Base-by-base conservation (phyloP, 2,797 vertebrate genomes). In the Sciurus vulgaris region DNA sequence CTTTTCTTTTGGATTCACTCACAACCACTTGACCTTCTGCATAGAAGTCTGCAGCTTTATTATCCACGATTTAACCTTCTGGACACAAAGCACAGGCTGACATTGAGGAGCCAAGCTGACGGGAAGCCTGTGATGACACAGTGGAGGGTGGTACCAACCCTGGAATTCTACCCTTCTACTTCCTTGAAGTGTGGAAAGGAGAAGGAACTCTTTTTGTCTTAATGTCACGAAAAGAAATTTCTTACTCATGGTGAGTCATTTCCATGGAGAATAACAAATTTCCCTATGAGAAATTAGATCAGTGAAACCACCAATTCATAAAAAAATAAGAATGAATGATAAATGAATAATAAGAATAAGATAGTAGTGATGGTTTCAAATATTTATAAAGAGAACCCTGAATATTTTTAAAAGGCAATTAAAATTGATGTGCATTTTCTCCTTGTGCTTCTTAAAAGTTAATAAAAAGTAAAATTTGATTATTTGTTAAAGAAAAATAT, bases 21-120 rank as follows among this genome's bases (percentile, higher is more conserved):
- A 78, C 51, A 83, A n/a, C 3, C 30, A 61, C 28, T 88, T 97
- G 84, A 93, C 69, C 78, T 95, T 95, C 63, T 41, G 56, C 77
- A 91, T 33, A 49, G 65, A 93, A 85, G 85, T 82, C 63, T 82
- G 13, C 14, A 76, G 38, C 59, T 82, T 61, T 38, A 88, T 70
- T 90, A 95, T 61, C n/a, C 22, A 51, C 41, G 74, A 4, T 65
- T 97, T 94, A 95, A 95, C 92, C 69, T 92, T 91, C 41, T 59
- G 38, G 13, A 87, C 13, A 82, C 30, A 90, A 92, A n/a, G 22
- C 54, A 38, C 22, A 85, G 54, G 67, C 30, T 89, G 44, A 59
- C 15, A 61, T 17, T 69, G 81, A 96, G 87, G 63, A 88, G 81
- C 54, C 18, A 63, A 51, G 74, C 9, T 90, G 18, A 77, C 35